Evolutionary conservation across 2,113 vertebrate genomes (phyloP).

Genomic region (Cephalopterus ornatus): DNA sequence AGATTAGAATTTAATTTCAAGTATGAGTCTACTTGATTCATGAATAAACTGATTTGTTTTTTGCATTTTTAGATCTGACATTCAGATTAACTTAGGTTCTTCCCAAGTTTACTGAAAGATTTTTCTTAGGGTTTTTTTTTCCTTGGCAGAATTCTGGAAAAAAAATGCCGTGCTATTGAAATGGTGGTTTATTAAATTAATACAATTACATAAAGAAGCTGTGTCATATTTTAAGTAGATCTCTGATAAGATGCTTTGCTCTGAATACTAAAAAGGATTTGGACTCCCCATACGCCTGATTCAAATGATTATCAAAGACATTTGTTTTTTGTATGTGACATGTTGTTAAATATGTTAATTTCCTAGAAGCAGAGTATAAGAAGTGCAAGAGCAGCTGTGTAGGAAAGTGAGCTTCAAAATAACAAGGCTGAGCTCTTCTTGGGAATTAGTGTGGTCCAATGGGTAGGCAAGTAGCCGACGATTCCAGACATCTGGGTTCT

Average conservation of each 20-base stretch:
- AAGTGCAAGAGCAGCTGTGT: slow-evolving; percentile 56
- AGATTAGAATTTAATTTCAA: background rate
- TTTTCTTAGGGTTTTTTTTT: background rate
- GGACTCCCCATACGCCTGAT: background rate
- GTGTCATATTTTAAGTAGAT: slow-evolving; percentile 35
- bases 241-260: slow-evolving; percentile 9
- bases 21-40: background rate
- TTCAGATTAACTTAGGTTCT: background rate
- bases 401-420: slow-evolving; percentile 42
- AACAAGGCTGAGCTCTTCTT: slow-evolving; percentile 45
- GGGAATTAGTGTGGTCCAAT: slow-evolving; percentile 43
- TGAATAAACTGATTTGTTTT: background rate
- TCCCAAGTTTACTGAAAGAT: background rate
- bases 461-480: slow-evolving; percentile 31
- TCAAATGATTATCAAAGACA: slow-evolving; percentile 35
- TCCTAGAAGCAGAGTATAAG: slow-evolving; percentile 32
- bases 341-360: slow-evolving; percentile 57
- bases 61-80: background rate
- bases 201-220: slow-evolving; percentile 25
- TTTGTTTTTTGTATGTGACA: slow-evolving; percentile 40
- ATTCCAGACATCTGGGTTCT: slow-evolving; percentile 48
- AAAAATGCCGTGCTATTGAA: background rate
- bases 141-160: background rate
- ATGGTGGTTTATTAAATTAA: background rate
- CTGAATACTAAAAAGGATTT: slow-evolving; percentile 34